Evolutionary conservation across 2,113 vertebrate genomes (phyloP).

Genomic region (Platysternon megacephalum): DNA sequence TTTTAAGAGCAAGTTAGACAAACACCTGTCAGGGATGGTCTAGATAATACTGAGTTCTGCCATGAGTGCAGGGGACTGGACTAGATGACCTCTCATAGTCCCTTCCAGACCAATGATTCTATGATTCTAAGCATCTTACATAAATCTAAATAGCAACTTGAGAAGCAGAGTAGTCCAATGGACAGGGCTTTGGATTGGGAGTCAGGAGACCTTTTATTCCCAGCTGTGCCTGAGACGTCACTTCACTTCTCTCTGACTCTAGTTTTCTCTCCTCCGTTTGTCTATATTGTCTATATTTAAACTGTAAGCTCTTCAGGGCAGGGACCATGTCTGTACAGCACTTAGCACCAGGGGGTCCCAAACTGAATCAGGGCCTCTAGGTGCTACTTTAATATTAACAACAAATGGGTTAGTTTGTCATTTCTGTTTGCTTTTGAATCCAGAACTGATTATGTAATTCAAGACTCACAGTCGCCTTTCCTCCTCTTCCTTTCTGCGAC

Average conservation of each 20-base stretch:
- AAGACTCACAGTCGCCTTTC: conserved; percentile 88
- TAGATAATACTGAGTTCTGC: too few relatives aligned
- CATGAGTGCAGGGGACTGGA: too few relatives aligned
- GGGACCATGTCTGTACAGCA: neutral
- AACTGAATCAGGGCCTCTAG: neutral
- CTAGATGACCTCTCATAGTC: too few relatives aligned
- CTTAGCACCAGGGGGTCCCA: rapidly evolving
- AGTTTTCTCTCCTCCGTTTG: neutral
- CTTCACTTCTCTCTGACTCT: neutral
- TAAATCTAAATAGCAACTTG: neutral
- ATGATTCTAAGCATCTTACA: neutral
- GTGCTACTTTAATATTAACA: neutral
- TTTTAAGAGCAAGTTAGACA: too few relatives aligned
- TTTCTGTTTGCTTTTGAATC: neutral
- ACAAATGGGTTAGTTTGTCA: neutral
- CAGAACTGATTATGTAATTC: neutral
- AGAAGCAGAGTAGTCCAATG: neutral
- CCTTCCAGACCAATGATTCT: too few relatives aligned
- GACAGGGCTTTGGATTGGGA: neutral
- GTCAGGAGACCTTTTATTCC: neutral
- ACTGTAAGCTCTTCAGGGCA: neutral
- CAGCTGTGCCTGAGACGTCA: neutral
- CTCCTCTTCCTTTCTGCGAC: conserved; percentile 88
- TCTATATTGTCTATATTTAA: neutral
- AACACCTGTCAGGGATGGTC: too few relatives aligned